Percentiles rank a stretch among this genome's conserved stretches.
Evolutionary conservation across 2,113 vertebrate genomes (phyloP).

Genomic region (Indri indri): DNA sequence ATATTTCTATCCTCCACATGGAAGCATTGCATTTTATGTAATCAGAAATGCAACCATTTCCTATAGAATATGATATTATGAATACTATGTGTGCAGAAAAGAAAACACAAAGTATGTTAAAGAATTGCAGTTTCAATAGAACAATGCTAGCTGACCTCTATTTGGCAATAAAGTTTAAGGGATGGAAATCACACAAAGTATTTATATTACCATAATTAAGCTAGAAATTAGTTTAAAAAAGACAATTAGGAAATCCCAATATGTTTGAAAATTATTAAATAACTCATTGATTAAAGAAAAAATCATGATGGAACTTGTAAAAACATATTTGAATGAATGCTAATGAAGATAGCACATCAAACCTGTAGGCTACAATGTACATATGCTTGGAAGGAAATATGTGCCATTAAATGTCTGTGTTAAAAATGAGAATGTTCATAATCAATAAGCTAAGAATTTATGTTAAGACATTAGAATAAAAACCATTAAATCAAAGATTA

Average conservation of each 20-base stretch:
- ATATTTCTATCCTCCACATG: not conserved
- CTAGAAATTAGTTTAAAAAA: not conserved
- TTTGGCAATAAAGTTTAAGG: not conserved
- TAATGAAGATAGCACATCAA: not conserved
- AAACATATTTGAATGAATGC: not conserved
- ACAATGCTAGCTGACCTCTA: not conserved
- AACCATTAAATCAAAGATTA: not conserved
- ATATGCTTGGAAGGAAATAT: not conserved
- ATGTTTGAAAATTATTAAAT: not conserved
- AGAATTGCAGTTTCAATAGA: not conserved
- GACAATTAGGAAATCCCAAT: not conserved
- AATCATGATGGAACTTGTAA: not conserved
- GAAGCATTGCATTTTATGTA: not conserved
- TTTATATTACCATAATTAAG: not conserved
- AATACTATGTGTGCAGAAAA: not conserved
- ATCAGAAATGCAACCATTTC: not conserved
- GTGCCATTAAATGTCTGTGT: not conserved
- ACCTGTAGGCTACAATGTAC: not conserved
- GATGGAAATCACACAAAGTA: not conserved
- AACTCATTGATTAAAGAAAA: not conserved
- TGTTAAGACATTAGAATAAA: not conserved
- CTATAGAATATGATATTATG: not conserved
- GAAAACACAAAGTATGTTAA: not conserved
- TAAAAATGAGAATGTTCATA: not conserved
- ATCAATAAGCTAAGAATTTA: not conserved